phyloP scores from a whole-genome alignment of 30 jellyfish, hydroid and myxozoan genomes.

The Hydra vulgaris region DNA sequence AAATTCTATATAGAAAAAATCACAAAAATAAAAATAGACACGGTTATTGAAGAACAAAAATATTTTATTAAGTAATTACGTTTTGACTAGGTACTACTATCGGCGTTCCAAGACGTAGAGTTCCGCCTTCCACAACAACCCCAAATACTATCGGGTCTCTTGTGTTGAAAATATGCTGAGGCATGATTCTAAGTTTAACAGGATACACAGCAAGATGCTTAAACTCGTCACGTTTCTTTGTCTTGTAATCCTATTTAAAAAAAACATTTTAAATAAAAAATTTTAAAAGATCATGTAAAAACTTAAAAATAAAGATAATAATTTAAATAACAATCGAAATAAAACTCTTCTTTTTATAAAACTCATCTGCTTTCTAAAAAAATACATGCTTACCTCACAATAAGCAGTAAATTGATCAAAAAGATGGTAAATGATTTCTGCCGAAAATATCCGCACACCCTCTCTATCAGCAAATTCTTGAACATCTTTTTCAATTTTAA shows the following conservation, averaged over 20 bases:
- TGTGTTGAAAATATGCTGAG: slow-evolving; percentile 85
- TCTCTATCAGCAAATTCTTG: slow-evolving; percentile 88
- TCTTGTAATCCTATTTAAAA: slow-evolving; percentile 56
- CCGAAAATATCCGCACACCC: slow-evolving; percentile 86
- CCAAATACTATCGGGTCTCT: slow-evolving; percentile 99
- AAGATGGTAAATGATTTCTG: slow-evolving; percentile 94
- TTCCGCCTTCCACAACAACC: slow-evolving; percentile 89
- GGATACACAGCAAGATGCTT: slow-evolving; percentile 96
- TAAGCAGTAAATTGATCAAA: slow-evolving; percentile 89
- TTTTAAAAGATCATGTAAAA: not conserved
- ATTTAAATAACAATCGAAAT: too few species aligned
- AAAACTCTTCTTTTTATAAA: too few species aligned
- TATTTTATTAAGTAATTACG: slow-evolving; percentile 30
- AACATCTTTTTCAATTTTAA: slow-evolving; percentile 93
- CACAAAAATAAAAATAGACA: not conserved
- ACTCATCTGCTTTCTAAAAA: too few species aligned
- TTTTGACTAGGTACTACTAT: slow-evolving; percentile 90
- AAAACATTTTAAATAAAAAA: not conserved
- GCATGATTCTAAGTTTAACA: slow-evolving; percentile 72
- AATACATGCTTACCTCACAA: slow-evolving; percentile 65
- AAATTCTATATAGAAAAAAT: slow-evolving; percentile 7
- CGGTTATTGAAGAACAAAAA: not conserved
- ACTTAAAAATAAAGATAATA: not conserved
- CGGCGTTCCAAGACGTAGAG: slow-evolving; percentile 85
- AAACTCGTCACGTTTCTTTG: slow-evolving; percentile 65